phyloP scores from a whole-genome alignment of 1,140 invertebrate genomes.

The Drosophila novamexicana region DNA sequence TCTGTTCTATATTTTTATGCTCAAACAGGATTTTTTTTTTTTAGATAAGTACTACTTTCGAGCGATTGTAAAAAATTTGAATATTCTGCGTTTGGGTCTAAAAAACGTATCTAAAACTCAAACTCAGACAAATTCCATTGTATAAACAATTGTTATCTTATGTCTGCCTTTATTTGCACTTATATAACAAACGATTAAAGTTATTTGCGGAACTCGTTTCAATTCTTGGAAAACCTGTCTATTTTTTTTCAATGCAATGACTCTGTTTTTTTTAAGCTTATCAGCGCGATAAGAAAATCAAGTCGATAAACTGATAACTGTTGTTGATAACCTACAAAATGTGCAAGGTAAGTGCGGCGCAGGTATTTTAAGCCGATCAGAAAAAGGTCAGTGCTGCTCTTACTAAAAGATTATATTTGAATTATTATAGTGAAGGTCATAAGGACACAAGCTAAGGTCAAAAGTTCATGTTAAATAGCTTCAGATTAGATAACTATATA shows the following conservation, averaged over 20 bases:
- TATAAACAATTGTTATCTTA: conserved; percentile 1
- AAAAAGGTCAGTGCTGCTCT: background rate
- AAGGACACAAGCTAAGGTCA: too few relatives aligned
- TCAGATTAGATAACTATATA: too few relatives aligned
- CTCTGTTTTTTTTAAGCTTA: conserved; percentile 3
- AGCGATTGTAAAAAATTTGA: too few relatives aligned
- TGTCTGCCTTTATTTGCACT: background rate
- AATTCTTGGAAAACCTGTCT: conserved; percentile 43
- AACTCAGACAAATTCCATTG: background rate
- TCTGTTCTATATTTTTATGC: too few relatives aligned
- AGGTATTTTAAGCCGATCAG: background rate
- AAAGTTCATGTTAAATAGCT: too few relatives aligned
- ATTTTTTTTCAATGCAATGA: conserved; percentile 6
- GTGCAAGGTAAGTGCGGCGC: conserved; percentile 23
- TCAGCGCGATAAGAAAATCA: conserved; percentile 18
- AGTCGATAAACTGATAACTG: conserved; percentile 20
- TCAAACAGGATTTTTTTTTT: too few relatives aligned
- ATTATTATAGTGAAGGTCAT: too few relatives aligned
- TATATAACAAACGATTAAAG: conserved; percentile 5
- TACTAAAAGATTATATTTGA: background rate
- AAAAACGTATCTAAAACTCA: too few relatives aligned
- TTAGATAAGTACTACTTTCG: too few relatives aligned
- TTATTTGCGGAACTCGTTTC: background rate
- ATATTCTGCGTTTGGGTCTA: too few relatives aligned
- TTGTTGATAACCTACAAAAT: background rate